phyloP scores from a whole-genome alignment of 2,797 vertebrate species.

The Sphenodon punctatus region DNA sequence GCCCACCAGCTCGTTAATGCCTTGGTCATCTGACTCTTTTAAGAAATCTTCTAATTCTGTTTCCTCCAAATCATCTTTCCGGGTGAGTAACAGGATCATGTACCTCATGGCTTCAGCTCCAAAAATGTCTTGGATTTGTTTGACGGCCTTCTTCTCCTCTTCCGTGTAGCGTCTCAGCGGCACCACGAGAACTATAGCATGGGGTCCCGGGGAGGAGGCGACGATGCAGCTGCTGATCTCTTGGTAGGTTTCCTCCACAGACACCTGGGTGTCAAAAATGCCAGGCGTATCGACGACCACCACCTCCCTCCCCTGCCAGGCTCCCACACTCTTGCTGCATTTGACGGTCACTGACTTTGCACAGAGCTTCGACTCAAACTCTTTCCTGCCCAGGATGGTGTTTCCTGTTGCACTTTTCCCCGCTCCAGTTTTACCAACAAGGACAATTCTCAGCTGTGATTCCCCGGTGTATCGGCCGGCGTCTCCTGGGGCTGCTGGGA shows the following conservation, averaged over 20 bases:
- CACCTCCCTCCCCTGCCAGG: neutral
- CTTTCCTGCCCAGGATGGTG: neutral
- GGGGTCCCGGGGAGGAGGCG: neutral
- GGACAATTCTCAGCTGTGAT: neutral
- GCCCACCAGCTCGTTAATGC: neutral
- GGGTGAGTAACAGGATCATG: constrained; percentile 32
- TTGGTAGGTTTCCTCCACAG: fast-evolving
- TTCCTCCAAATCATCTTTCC: neutral
- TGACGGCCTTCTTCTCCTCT: neutral
- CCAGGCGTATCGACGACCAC: constrained; percentile 24
- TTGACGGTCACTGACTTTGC: neutral
- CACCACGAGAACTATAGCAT: constrained; percentile 27
- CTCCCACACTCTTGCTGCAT: neutral
- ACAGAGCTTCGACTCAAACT: neutral
- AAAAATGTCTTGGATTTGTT: neutral
- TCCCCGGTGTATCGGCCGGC: too few relatives aligned
- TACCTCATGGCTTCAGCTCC: neutral
- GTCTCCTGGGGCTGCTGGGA: too few relatives aligned
- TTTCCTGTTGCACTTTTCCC: constrained; percentile 26
- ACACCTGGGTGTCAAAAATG: neutral
- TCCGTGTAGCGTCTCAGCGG: constrained; percentile 23
- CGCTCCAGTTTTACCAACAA: constrained; percentile 3
- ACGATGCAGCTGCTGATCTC: neutral
- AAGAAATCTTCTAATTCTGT: neutral
- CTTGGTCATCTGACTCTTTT: neutral